A percentile compares a stretch with the other conserved stretches of the same genome.
Evolutionary conservation across 2,113 vertebrate species (phyloP).

Genomic region (Larimichthys crocea): DNA sequence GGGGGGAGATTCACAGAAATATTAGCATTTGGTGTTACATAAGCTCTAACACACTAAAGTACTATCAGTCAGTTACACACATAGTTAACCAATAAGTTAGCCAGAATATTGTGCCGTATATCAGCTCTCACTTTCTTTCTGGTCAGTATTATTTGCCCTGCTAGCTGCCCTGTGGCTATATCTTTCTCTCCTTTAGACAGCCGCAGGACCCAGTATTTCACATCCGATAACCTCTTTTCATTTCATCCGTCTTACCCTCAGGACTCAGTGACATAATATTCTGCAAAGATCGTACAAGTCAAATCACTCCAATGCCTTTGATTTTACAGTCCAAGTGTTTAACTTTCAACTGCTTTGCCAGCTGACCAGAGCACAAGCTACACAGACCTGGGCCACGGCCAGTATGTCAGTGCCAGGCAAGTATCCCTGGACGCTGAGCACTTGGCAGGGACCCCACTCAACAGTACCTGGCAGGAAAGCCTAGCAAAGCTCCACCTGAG

Average conservation of each 20-base stretch:
- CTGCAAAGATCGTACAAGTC: conserved; percentile 60
- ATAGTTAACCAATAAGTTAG: conserved; percentile 5
- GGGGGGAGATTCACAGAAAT: conserved; percentile 37
- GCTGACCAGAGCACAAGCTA: conserved; percentile 63
- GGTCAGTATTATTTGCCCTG: conserved; percentile 35
- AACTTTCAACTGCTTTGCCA: conserved; percentile 68
- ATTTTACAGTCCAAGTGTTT: conserved; percentile 74
- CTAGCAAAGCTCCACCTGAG: conserved; percentile 48
- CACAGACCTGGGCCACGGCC: conserved; percentile 58
- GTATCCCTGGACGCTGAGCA: conserved; percentile 65
- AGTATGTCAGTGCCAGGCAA: conserved; percentile 52
- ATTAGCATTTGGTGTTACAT: conserved; percentile 18
- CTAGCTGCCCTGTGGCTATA: conserved; percentile 24
- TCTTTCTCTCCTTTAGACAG: conserved; percentile 12
- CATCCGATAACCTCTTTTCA: conserved; percentile 36
- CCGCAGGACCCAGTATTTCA: conserved; percentile 36
- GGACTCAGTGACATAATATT: conserved; percentile 57
- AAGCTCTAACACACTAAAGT: background rate
- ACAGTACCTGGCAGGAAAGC: conserved; percentile 50
- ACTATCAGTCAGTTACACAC: conserved; percentile 14
- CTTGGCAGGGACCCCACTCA: conserved; percentile 59
- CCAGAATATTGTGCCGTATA: conserved; percentile 2
- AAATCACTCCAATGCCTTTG: conserved; percentile 62
- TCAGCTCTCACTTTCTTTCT: conserved; percentile 23
- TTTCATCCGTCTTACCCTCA: conserved; percentile 29